Percentiles rank a stretch among this genome's conserved stretches.
These are phyloP conservation scores for Daphoenositta chrysoptera DNA, from an alignment of 2,113 vertebrate species.

Conservation along the genomic window DNA sequence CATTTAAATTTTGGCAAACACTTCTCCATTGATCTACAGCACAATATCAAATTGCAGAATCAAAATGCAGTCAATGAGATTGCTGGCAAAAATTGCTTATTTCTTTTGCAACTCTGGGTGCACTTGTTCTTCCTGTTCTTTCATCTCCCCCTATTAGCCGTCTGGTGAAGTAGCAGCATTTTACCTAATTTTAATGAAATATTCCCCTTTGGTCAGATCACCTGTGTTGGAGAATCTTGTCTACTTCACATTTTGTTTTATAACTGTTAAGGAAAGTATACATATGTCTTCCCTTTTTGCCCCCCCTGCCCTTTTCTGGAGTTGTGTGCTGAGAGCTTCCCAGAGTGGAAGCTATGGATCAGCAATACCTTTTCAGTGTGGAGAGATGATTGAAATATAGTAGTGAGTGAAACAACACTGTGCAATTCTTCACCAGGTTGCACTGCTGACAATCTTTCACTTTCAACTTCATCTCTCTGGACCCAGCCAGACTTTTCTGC, in stretches of 20 bases:
- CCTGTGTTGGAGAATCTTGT: background rate
- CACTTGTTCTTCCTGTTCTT: background rate
- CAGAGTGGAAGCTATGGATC: background rate
- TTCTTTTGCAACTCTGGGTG: background rate
- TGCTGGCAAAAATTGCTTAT: background rate
- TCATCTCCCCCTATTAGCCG: background rate
- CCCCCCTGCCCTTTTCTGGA: background rate
- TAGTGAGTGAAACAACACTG: accelerated
- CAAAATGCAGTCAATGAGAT: background rate
- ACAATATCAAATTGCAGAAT: background rate
- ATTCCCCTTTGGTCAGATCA: background rate
- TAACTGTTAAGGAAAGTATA: background rate
- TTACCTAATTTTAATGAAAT: background rate
- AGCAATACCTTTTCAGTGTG: background rate
- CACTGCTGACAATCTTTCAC: background rate
- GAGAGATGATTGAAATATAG: background rate
- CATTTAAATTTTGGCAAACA: background rate
- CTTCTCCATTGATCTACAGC: background rate
- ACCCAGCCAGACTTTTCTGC: background rate
- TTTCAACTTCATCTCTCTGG: background rate
- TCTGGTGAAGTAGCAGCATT: background rate
- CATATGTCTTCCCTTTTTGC: background rate
- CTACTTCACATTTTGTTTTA: background rate
- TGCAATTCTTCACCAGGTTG: background rate
- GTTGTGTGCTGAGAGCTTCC: accelerated